phyloP scores from a whole-genome alignment of 1,140 invertebrate genomes.

The Eurytemora carolleeae region DNA sequence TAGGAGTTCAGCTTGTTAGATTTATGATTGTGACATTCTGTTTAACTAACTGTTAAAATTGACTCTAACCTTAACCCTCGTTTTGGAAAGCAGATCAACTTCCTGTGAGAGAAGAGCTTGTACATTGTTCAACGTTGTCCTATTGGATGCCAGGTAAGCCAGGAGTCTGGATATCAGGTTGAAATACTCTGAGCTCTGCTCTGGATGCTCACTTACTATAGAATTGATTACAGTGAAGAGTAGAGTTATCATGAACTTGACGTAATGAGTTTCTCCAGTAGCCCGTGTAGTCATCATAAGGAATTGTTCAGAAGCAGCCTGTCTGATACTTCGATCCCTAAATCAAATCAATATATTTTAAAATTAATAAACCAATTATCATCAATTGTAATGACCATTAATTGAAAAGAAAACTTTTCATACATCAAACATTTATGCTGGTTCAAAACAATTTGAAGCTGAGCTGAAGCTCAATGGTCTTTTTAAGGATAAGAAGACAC shows the following conservation, averaged over 20 bases:
- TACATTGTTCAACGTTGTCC: constrained; percentile 42
- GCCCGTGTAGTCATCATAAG: constrained; percentile 52
- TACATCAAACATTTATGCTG: too few relatives aligned
- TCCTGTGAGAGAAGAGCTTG: constrained; percentile 50
- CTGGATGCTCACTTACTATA: constrained; percentile 49
- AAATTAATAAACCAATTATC: too few relatives aligned
- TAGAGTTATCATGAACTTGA: constrained; percentile 50
- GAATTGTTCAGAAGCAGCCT: constrained; percentile 58
- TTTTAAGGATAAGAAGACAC: too few relatives aligned
- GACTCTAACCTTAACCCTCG: too few relatives aligned
- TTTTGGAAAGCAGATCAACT: constrained; percentile 59
- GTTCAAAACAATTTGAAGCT: too few relatives aligned
- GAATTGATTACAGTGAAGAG: constrained; percentile 54
- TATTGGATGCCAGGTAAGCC: constrained; percentile 46
- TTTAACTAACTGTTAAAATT: too few relatives aligned
- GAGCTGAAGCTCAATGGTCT: too few relatives aligned
- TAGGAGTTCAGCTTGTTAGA: too few relatives aligned
- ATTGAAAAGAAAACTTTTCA: too few relatives aligned
- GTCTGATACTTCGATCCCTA: constrained; percentile 41
- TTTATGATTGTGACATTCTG: too few relatives aligned
- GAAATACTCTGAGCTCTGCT: constrained; percentile 59
- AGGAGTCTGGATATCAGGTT: constrained; percentile 51
- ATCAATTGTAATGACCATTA: too few relatives aligned
- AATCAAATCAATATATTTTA: too few relatives aligned
- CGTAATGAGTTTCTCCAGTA: constrained; percentile 26